Conservation (phyloP, 2,113 vertebrate genomes). For the Arizona elegans region DNA sequence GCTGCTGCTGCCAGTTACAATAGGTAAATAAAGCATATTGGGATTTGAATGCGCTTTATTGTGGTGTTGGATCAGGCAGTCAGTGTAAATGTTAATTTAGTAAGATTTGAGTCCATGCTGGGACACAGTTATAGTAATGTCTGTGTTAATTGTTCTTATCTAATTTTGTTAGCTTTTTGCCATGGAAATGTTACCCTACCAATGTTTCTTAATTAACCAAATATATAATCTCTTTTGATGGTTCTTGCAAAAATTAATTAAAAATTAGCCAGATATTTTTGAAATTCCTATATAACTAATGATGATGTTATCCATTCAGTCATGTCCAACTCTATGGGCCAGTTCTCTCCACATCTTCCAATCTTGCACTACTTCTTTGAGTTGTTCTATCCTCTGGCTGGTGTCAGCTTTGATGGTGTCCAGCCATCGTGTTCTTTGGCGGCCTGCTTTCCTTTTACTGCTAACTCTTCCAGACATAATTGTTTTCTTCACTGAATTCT, state of each 20-base stretch:
- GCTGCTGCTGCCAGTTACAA: constrained; percentile 52
- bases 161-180: constrained; percentile 1
- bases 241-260: neutral
- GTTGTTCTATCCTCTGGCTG: neutral
- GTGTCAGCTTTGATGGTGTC: neutral
- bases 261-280: neutral
- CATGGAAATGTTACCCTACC: neutral
- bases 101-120: neutral
- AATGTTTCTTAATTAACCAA: neutral
- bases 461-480: neutral
- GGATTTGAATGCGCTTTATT: rapidly evolving
- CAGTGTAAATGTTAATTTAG: constrained; percentile 43
- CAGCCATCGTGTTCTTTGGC: neutral
- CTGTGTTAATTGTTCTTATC: neutral
- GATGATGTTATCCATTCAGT: neutral
- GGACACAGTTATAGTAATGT: neutral
- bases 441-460: neutral
- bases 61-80: constrained; percentile 26
- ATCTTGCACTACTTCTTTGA: neutral
- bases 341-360: neutral
- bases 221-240: neutral
- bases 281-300: neutral
- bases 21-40: neutral
- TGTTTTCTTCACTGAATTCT: neutral
- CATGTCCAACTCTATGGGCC: neutral